A percentile compares a stretch with the other conserved stretches of the same genome.
phyloP scores from a whole-genome alignment of 1,140 invertebrate species.

The Drosophila lacteicornis region DNA sequence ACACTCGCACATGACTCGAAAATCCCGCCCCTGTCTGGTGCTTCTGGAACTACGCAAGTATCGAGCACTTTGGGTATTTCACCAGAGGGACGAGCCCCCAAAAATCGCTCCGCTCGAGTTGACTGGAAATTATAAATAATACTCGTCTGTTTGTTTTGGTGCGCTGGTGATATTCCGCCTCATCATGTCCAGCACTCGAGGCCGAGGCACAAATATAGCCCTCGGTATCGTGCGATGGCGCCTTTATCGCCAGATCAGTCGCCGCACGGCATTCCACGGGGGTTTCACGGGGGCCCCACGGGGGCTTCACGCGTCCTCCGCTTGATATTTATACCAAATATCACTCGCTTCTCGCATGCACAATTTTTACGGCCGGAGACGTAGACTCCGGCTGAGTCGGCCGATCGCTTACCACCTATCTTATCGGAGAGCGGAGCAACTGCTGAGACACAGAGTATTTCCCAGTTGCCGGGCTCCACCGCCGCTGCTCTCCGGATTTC shows the following conservation, averaged over 20 bases:
- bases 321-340: constrained; percentile 21
- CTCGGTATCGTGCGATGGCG: constrained; percentile 53
- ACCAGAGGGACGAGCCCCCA: constrained; percentile 78
- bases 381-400: constrained; percentile 36
- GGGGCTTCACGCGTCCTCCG: constrained; percentile 47
- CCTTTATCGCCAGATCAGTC: constrained; percentile 56
- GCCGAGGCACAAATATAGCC: constrained; percentile 35
- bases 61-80: constrained; percentile 52
- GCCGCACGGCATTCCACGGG: constrained; percentile 38
- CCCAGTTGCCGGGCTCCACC: constrained; percentile 26
- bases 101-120: constrained; percentile 33
- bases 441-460: constrained; percentile 1
- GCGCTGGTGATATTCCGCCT: constrained; percentile 27
- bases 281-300: constrained; percentile 65
- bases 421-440: constrained; percentile 33
- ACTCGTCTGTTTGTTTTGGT: constrained; percentile 43
- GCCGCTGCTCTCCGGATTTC: constrained; percentile 11
- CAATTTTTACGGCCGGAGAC: constrained; percentile 36
- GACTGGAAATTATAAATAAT: constrained; percentile 57
- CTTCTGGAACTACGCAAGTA: constrained; percentile 24
- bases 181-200: constrained; percentile 52
- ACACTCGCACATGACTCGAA: constrained; percentile 9
- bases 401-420: constrained; percentile 40
- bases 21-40: constrained; percentile 13
- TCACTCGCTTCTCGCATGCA: constrained; percentile 61